Evolutionary conservation across 1,140 invertebrate species (phyloP), one percentile per base, ranked within the genome.

Genomic region (Drosophila kohkoa): DNA sequence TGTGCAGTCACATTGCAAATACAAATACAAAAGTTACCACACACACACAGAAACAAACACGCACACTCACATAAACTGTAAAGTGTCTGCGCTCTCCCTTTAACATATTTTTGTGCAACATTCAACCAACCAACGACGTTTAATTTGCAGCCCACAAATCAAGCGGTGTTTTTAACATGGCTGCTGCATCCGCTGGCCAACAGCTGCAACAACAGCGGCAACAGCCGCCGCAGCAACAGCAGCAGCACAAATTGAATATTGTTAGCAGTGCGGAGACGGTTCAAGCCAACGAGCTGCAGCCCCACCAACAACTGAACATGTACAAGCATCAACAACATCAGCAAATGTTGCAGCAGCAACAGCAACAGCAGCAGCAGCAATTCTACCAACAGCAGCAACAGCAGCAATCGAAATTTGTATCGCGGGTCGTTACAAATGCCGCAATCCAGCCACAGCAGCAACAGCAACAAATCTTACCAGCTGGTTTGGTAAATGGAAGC

Each of bases 181-280:
- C 91, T 68, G 91, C 91, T 58, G 75, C 91, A 63, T 92, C 91
- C 66, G 91, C 91, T 80, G 91, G 91, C 45, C 91, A 83, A 74
- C 82, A 90, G 58, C 89, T 83, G 76, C 74, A 87, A 52, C 82
- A 86, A 48, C 82, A 83, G 25, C 81, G 79, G 38, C 82, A 70
- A 63, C 82, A 86, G 20, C 85, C 88, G 59, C 78, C 74, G 58
- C 82, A 86, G n/a, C 85, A 89, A 59, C 82, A 81, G 62, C 82
- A 86, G 15, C 85, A 89, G 55, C 82, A 91, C 63, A 90, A 91
- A 68, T 46, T 90, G 51, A 90, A 91, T 72, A 77, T 86, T 74
- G 70, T 75, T 80, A 75, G 81, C 62, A 79, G 64, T 75, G 82
- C 75, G 77, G 82, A 82, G 63, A 77, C 77, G 60, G 51, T 72